Evolutionary conservation across 2,113 vertebrate species (phyloP).

Genomic region (Dicaeum eximium): DNA sequence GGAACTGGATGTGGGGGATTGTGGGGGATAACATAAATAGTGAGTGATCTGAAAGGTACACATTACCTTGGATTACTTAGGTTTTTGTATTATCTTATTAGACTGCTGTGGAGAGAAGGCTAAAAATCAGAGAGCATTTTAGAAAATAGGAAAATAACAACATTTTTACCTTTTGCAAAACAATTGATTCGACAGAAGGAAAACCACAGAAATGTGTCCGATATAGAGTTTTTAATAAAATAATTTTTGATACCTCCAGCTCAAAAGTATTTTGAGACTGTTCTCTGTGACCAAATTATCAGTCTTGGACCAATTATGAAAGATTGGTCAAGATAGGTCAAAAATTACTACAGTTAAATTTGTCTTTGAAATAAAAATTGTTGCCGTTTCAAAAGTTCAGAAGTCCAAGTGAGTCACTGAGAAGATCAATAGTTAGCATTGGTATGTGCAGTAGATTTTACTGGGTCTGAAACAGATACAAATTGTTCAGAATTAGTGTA

Average conservation of each 20-base stretch:
- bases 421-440: neutral
- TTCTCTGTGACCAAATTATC: neutral
- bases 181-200: neutral
- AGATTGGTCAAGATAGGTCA: neutral
- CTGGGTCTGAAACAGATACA: neutral
- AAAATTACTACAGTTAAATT: neutral
- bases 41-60: neutral
- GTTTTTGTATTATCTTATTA: neutral
- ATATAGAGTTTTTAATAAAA: neutral
- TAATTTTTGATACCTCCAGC: neutral
- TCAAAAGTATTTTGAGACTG: neutral
- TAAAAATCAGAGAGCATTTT: neutral
- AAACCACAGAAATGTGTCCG: neutral
- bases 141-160: neutral
- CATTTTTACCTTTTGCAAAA: neutral
- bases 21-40: neutral
- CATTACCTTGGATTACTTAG: neutral
- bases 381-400: neutral
- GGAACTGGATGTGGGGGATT: neutral
- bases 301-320: neutral
- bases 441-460: neutral
- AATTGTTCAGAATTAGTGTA: neutral
- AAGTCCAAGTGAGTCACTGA: neutral
- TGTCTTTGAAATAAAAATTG: neutral
- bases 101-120: neutral